These are phyloP conservation scores for Drosophila athabasca DNA, from an alignment of 1,140 invertebrate genomes.

Conservation along the genomic window DNA sequence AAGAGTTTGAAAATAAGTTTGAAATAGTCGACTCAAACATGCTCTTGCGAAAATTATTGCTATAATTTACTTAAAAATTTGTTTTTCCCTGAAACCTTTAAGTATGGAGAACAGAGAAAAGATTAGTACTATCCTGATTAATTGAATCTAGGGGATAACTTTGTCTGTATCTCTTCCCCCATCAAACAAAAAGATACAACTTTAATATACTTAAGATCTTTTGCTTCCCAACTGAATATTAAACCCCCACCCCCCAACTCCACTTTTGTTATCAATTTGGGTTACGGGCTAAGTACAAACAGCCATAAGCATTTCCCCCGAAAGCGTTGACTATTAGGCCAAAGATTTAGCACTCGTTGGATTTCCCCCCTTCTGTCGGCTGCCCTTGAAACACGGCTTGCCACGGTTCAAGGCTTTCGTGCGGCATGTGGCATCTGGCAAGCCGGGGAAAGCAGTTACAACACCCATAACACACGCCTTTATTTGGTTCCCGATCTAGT, in stretches of 20 bases:
- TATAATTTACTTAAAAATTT: too few relatives aligned
- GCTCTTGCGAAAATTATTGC: too few relatives aligned
- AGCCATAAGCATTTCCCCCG: slow-evolving; percentile 55
- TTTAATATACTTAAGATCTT: slow-evolving; percentile 7
- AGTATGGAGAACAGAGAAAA: too few relatives aligned
- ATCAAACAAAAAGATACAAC: slow-evolving; percentile 13
- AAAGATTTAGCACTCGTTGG: slow-evolving; percentile 53
- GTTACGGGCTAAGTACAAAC: slow-evolving; percentile 54
- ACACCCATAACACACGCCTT: slow-evolving; percentile 43
- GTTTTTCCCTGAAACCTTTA: too few relatives aligned
- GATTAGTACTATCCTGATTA: background rate
- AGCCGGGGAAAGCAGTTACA: slow-evolving; percentile 30
- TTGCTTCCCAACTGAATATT: slow-evolving; percentile 3
- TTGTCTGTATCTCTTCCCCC: slow-evolving; percentile 14
- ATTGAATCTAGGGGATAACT: background rate
- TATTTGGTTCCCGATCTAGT: slow-evolving; percentile 18
- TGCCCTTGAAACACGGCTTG: slow-evolving; percentile 44
- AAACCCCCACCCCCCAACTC: slow-evolving; percentile 18
- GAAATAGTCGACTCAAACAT: too few relatives aligned
- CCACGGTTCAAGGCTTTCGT: slow-evolving; percentile 12
- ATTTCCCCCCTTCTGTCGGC: slow-evolving; percentile 11
- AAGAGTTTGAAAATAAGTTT: background rate
- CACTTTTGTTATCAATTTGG: slow-evolving; percentile 55
- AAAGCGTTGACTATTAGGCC: slow-evolving; percentile 56
- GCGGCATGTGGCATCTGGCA: slow-evolving; percentile 2